A percentile compares a stretch with the other conserved stretches of the same genome.
These are phyloP conservation scores for Neomicropteryx cornuta DNA, from an alignment of 1,140 invertebrate species.

Conservation along the genomic window DNA sequence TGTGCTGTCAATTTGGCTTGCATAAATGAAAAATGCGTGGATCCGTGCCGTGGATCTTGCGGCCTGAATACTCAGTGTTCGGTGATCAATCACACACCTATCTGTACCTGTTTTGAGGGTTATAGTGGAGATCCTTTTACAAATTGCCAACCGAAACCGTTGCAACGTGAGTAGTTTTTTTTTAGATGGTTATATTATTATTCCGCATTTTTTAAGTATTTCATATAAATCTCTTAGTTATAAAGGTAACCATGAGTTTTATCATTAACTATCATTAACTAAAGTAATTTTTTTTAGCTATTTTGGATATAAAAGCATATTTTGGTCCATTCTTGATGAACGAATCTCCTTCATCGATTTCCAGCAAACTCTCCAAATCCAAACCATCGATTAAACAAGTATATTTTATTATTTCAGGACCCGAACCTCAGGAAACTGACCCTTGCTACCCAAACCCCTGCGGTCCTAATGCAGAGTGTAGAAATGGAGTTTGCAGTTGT, in stretches of 20 bases:
- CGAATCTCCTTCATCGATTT: neutral
- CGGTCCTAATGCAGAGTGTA: conserved; percentile 49
- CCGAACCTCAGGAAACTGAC: conserved; percentile 26
- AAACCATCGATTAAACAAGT: neutral
- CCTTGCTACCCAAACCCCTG: conserved; percentile 58
- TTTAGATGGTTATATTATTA: conserved; percentile 1
- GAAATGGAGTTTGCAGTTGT: conserved; percentile 51
- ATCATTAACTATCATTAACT: conserved; percentile 16
- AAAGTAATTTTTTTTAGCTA: neutral
- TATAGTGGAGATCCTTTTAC: conserved; percentile 17
- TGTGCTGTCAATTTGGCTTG: conserved; percentile 48
- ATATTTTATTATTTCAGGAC: conserved; percentile 21
- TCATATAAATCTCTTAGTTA: conserved; percentile 6
- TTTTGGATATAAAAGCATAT: neutral
- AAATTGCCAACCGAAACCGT: conserved; percentile 16
- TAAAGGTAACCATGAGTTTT: conserved; percentile 13
- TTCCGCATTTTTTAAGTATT: neutral
- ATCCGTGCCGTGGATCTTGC: conserved; percentile 52
- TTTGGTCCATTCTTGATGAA: neutral
- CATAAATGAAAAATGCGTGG: conserved; percentile 46
- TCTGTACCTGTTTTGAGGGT: conserved; percentile 45
- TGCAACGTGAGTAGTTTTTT: conserved; percentile 39
- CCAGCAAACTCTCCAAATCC: neutral
- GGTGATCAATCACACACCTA: conserved; percentile 58
- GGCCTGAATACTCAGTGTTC: conserved; percentile 43